Evolutionary conservation across 2,888 invertebrate genomes (phyloP), one percentile per base, ranked within the genome.

Genomic region (Steinernema carpocapsae): DNA sequence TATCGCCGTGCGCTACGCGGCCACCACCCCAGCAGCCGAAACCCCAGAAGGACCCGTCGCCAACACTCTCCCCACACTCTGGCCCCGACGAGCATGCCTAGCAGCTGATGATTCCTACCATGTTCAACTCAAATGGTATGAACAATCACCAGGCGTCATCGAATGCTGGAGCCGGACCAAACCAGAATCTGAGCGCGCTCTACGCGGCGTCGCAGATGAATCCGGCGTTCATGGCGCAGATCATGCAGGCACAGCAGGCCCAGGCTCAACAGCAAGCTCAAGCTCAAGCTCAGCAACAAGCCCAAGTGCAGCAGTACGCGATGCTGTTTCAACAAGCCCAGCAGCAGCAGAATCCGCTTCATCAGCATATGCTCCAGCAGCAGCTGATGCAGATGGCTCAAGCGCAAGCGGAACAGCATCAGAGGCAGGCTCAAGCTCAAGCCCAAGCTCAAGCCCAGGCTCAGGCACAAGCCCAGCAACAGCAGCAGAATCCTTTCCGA

Each of bases 321-420:
- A 43, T 45, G 29, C 29, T 43, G 24, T 14, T 70, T 43, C 51
- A 32, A n/a, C 45, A 29, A 14, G 51, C 72, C 19, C 52, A 72
- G 37, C 48, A 51, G 1, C 72, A 72, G 19, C 72, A 52, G 32
- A 24, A 52, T 24, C 19, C 32, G 32, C 46, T 71, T 0, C 70
- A 74, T 26, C 29, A 70, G 3, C 26, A 71, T 37, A n/a, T n/a
- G n/a, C 26, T 71, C n/a, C 74, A 71, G n/a, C 74, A 72, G 48
- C 59, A 42, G 29, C 26, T n/a, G n/a, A n/a, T n/a, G n/a, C n/a
- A n/a, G n/a, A n/a, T n/a, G n/a, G n/a, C n/a, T n/a, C 72, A 1
- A 1, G 46, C 52, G 24, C 22, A 29, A 29, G 43, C 52, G 32
- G n/a, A n/a, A n/a, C n/a, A n/a, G n/a, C n/a, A n/a, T n/a, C n/a